Evolutionary conservation across 2,113 vertebrate species (phyloP), one percentile per base, ranked within the genome.

Genomic region (Phocoena sinus): DNA sequence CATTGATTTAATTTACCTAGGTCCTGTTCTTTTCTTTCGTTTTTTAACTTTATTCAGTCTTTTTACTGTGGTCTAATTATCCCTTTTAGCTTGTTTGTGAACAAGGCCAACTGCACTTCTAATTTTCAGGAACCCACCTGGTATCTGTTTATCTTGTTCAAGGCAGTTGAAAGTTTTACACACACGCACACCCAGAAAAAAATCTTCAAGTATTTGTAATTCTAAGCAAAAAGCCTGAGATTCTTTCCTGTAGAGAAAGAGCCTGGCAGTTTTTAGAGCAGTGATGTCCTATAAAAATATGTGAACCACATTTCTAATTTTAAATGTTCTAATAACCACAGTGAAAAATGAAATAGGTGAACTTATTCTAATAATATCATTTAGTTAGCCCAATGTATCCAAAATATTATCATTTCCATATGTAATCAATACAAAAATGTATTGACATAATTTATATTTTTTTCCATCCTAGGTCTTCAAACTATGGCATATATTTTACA

Each of bases 331-430:
- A 53, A 20, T 81, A 63, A 4, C 50, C 26, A 80, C 17, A 56
- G 21, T 65, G 21, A 95, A 87, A 58, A 15, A 31, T n/a, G 7
- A 96, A 77, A 79, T 36, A 74, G 15, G 11, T 65, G 23, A 81
- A 81, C 65, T 85, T 71, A 58, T 56, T 82, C 90, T 58, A 71
- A 50, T 63, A 70, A 26, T 65, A 65, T 83, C 38, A 15, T 44
- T 86, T 63, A 86, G 71, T 77, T 79, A 74, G 6, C 3, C 36
- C 44, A 74, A 10, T 56, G 47, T 74, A 62, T 38, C 38, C 21
- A 93, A 96, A 93, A 74, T 86, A 60, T 11, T 90, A 63, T 84
- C 50, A 91, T 81, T 93, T 88, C 36, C 76, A 38, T 33, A 60
- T 44, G 2, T 68, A 63, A 47, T 80, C 81, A 86, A 33, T n/a